Conservation (phyloP, 2,888 invertebrate species). For the Odontomyia ornata region DNA sequence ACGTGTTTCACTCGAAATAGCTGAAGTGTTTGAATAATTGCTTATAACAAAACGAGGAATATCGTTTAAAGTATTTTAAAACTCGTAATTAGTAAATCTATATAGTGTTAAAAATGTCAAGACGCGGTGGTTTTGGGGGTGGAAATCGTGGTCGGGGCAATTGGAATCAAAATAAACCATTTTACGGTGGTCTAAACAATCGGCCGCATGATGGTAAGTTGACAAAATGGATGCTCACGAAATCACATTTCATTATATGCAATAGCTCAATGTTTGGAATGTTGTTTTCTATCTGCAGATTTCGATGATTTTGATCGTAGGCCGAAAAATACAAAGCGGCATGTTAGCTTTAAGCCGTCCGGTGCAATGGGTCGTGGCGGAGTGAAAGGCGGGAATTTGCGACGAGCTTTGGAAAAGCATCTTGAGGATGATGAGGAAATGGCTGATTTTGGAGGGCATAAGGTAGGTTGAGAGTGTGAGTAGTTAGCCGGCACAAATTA, state of each 20-base stretch:
- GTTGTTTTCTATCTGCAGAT: neutral
- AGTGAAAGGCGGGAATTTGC: constrained; percentile 52
- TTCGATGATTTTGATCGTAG: constrained; percentile 55
- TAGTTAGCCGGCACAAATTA: neutral
- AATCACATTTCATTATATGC: too few species aligned
- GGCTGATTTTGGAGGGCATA: constrained; percentile 53
- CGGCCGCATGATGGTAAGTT: constrained; percentile 33
- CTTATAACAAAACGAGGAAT: too few species aligned
- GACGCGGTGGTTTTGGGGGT: constrained; percentile 37
- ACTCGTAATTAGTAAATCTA: too few species aligned
- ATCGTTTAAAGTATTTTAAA: too few species aligned
- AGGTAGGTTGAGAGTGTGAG: neutral
- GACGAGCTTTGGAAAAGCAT: constrained; percentile 54
- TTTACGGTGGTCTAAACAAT: neutral
- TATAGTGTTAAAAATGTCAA: neutral
- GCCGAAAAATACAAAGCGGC: constrained; percentile 55
- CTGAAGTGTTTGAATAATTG: too few species aligned
- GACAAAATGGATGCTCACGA: too few species aligned
- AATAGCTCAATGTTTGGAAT: too few species aligned
- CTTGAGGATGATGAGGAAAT: constrained; percentile 62
- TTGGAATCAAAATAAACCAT: constrained; percentile 37
- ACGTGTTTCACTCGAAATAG: too few species aligned
- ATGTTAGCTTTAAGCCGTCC: constrained; percentile 63
- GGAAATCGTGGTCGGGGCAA: constrained; percentile 5
- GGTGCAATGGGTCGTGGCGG: constrained; percentile 54